Percentiles rank a stretch among this genome's conserved stretches.
These are phyloP conservation scores for Syrmaticus mikado DNA, from an alignment of 2,113 vertebrate genomes.

Conservation along the genomic window DNA sequence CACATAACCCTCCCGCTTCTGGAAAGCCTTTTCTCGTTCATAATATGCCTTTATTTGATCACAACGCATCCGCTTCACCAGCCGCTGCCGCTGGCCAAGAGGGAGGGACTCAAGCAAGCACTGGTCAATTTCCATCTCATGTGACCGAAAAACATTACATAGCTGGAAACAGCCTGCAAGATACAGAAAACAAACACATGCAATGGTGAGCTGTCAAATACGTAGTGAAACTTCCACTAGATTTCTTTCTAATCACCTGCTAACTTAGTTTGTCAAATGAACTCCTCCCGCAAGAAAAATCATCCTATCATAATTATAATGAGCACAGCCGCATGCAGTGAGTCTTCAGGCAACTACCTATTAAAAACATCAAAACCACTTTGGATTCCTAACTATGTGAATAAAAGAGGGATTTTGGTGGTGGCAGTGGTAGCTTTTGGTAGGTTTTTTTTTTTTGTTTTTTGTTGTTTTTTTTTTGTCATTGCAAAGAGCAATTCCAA, in stretches of 20 bases:
- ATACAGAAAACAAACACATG: neutral
- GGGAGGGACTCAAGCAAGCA: constrained; percentile 97
- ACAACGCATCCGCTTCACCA: constrained; percentile 94
- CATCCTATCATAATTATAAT: neutral
- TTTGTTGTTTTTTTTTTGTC: neutral
- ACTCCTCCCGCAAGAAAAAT: neutral
- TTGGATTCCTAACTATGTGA: neutral
- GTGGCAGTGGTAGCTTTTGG: neutral
- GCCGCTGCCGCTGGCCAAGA: constrained; percentile 91
- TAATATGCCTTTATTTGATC: constrained; percentile 95
- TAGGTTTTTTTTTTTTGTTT: neutral
- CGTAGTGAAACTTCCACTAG: neutral
- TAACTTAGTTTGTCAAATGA: neutral
- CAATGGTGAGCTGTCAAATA: neutral
- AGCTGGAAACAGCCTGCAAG: constrained; percentile 95
- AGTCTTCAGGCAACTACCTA: neutral
- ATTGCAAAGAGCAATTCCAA: neutral
- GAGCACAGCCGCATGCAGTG: neutral
- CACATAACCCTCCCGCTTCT: constrained; percentile 80
- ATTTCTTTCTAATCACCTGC: neutral
- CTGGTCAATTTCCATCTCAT: constrained; percentile 99
- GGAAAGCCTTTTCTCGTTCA: constrained; percentile 87
- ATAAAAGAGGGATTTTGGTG: neutral
- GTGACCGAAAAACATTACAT: constrained; percentile 94
- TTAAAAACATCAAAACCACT: neutral